phyloP scores from a whole-genome alignment of 2,888 invertebrate species.

The Hermaeophaga mercurialis region DNA sequence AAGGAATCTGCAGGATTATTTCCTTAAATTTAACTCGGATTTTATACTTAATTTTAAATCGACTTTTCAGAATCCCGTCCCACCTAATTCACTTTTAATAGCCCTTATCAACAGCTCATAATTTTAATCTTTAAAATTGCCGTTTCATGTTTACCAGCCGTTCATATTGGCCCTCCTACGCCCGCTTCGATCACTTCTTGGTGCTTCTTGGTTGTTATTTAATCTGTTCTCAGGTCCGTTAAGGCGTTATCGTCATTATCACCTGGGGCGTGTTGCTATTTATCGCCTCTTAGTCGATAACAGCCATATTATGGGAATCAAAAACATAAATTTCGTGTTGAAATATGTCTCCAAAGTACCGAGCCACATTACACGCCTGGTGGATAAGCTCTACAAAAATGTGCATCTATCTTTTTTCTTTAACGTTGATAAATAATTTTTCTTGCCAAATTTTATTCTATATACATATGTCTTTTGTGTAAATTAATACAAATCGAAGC shows the following conservation, averaged over 20 bases:
- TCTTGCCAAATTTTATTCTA: too few species aligned
- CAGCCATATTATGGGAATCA: conserved; percentile 9
- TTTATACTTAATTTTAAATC: too few species aligned
- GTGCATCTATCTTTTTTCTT: too few species aligned
- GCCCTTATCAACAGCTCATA: conserved; percentile 29
- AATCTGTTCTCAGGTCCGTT: conserved; percentile 17
- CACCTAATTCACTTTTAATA: conserved; percentile 19
- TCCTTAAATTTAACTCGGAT: too few species aligned
- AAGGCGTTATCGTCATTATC: conserved; percentile 24
- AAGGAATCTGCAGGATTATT: too few species aligned
- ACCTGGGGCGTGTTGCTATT: conserved; percentile 20
- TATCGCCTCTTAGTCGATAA: conserved; percentile 19
- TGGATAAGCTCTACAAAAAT: background rate
- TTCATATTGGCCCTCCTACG: conserved; percentile 32
- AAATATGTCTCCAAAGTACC: background rate
- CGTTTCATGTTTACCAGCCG: conserved; percentile 38
- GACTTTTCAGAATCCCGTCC: background rate
- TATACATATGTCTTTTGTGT: too few species aligned
- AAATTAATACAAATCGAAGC: too few species aligned
- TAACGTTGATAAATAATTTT: too few species aligned
- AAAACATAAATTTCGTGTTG: background rate
- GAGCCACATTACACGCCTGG: background rate
- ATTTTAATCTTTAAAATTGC: conserved; percentile 38
- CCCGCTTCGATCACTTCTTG: conserved; percentile 16
- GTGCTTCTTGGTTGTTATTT: conserved; percentile 14